Conservation (phyloP, 1,140 invertebrate genomes). For the Paramacrobiotus metropolitanus region DNA sequence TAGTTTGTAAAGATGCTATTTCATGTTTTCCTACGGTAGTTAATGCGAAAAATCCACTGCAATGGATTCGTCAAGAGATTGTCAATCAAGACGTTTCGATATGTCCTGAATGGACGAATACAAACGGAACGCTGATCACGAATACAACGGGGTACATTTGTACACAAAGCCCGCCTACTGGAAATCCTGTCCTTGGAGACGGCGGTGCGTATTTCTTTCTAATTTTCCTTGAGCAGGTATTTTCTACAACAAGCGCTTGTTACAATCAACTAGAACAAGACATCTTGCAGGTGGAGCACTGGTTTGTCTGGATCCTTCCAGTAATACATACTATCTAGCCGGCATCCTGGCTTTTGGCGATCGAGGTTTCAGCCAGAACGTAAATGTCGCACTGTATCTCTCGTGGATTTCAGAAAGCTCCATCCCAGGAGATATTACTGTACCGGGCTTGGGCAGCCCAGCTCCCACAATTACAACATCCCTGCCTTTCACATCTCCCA, state of each 20-base stretch:
- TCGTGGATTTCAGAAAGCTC: neutral
- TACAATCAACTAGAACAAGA: too few species aligned
- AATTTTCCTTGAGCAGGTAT: too few species aligned
- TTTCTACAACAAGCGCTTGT: too few species aligned
- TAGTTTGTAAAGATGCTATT: too few species aligned
- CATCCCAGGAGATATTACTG: neutral
- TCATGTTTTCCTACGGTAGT: too few species aligned
- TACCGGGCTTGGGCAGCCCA: neutral
- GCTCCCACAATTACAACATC: neutral
- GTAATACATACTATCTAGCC: neutral
- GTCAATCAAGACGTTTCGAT: too few species aligned
- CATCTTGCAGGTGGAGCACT: neutral
- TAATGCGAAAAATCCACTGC: too few species aligned
- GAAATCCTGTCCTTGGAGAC: neutral
- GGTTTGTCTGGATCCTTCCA: neutral
- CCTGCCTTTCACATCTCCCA: neutral
- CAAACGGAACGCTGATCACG: neutral
- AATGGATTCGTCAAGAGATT: too few species aligned
- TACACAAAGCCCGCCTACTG: neutral
- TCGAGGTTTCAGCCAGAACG: neutral
- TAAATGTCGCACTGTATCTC: neutral
- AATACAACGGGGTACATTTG: neutral
- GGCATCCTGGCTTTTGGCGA: neutral
- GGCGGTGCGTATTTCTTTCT: neutral
- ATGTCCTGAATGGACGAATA: neutral